Percentiles rank a stretch among this genome's conserved stretches.
These are phyloP conservation scores for Xenopus tropicalis DNA, from an alignment of 2,113 vertebrate genomes.

Conservation along the genomic window UCB_Xtro_10.0 CM004446.2:142229501-142230000, in stretches of 20 bases:
- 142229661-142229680: neutral
- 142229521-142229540: slow-evolving; percentile 55
- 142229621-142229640: slow-evolving; percentile 1
- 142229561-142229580: slow-evolving; percentile 42
- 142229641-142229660: neutral
- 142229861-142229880: no score
- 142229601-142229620: neutral
- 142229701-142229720: slow-evolving; percentile 16
- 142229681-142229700: neutral
- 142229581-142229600: slow-evolving; percentile 45
- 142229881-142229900: no score
- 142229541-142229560: slow-evolving; percentile 38
- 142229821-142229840: neutral
- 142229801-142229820: neutral
- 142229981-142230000: no score
- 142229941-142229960: no score
- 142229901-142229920: no score
- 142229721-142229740: neutral
- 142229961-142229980: no score
- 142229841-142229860: no score
- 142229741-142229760: neutral
- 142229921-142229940: no score
- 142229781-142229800: neutral
- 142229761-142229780: neutral
- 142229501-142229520: slow-evolving; percentile 55